Base-by-base conservation (phyloP, 2,797 vertebrate species). In the Crotalus adamanteus region DNA sequence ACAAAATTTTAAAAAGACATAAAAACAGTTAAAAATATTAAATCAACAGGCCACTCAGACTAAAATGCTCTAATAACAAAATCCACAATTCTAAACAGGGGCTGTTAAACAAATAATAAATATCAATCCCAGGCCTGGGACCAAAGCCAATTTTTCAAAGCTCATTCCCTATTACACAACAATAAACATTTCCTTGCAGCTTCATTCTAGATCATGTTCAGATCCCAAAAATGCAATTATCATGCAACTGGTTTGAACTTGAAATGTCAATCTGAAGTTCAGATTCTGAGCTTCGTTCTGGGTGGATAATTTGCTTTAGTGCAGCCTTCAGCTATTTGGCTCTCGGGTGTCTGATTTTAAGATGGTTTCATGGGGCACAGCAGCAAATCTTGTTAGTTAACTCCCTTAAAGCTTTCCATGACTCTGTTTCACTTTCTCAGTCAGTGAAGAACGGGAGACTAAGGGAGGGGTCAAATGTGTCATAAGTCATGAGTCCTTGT, bases 361-460 rank as follows among this genome's bases (percentile, higher is more conserved):
- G 87, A 83, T 25, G 53, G 65, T 53, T 93, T 73, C 37, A 37
- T 88, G 57, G 89, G 31, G 88, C 47, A 22, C 37, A 51, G 65
- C 59, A 47, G 86, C 47, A 63, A 47, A 51, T 56, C 65, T 93
- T 88, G 59, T 55, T 59, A 88, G 37, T 56, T 56, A 59, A 87
- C 90, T 90, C 31, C 92, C 85, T 93, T 87, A 87, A 73, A 88
- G 89, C 57, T 57, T 86, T 69, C 55, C 9, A 37, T 88, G 65
- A 90, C 51, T 87, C 55, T 42, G 26, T 89, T 91, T 56, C 60
- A 91, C 73, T n/a, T 91, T 73, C 73, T 91, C 55, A 92, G 28
- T 86, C 86, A 94, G 78, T 51, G 85, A 53, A 60, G 86, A 73
- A 25, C 2, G 8, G 22, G 11, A 53, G n/a, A 14, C 16, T 2